These are phyloP conservation scores for Mactromeris polynyma DNA, from an alignment of 2,888 invertebrate species.

Conservation along the genomic window DNA sequence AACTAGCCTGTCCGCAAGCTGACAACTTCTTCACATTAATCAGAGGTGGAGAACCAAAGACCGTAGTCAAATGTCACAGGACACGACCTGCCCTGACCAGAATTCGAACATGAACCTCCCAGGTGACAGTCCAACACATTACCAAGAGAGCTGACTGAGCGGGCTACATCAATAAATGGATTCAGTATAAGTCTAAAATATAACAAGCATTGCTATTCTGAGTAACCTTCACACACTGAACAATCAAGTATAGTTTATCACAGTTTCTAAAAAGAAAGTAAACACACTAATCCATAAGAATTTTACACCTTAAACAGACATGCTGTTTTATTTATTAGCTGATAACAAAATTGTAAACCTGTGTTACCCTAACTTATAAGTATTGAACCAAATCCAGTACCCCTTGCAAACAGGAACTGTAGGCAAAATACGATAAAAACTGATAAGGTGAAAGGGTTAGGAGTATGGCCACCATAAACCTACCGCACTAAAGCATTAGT, in stretches of 20 bases:
- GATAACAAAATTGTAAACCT: conserved; percentile 1
- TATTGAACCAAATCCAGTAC: background rate
- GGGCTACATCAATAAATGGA: background rate
- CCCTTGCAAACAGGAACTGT: background rate
- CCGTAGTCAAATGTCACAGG: no score
- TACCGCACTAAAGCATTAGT: no score
- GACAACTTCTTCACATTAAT: no score
- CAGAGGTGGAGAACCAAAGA: no score
- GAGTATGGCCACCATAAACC: no score
- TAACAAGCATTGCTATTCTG: background rate
- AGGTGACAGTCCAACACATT: no score
- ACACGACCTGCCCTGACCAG: no score
- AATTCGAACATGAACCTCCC: no score
- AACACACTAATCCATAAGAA: background rate
- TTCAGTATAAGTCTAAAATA: background rate
- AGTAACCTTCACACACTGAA: background rate
- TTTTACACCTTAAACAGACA: conserved; percentile 6
- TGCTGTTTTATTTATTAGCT: background rate
- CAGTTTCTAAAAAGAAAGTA: background rate
- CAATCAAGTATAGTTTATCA: background rate
- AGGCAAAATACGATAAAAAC: background rate
- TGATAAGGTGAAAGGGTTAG: background rate
- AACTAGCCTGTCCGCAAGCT: no score
- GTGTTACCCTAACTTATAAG: background rate
- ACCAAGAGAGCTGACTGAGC: no score